Evolutionary conservation across 2,888 invertebrate genomes (phyloP).

Genomic region (Drosophila rellima): DNA sequence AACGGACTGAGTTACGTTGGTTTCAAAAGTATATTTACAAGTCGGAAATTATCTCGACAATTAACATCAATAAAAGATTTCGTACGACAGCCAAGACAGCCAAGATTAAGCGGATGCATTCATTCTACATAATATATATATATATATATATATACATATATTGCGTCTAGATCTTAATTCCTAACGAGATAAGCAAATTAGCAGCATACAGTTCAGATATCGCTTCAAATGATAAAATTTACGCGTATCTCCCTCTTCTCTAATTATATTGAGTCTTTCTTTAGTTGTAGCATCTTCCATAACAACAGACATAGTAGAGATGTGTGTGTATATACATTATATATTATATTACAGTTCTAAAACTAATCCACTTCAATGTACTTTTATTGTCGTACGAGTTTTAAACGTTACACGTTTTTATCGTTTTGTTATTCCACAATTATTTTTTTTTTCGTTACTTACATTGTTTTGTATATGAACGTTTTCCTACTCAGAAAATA

Average conservation of each 20-base stretch:
- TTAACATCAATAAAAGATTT: constrained; percentile 29
- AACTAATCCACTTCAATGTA: constrained; percentile 1
- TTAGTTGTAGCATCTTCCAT: not conserved
- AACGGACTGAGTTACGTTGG: constrained; percentile 20
- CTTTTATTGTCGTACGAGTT: not conserved
- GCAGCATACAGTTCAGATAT: constrained; percentile 1
- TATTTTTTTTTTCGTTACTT: not conserved
- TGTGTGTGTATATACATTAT: no score
- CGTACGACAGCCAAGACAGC: constrained; percentile 12
- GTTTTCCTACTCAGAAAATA: not conserved
- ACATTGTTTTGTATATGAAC: not conserved
- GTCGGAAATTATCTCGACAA: constrained; percentile 23
- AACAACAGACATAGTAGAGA: not conserved
- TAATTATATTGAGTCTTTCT: constrained; percentile 13
- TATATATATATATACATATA: not conserved
- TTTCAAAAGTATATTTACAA: constrained; percentile 16
- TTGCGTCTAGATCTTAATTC: constrained; percentile 16
- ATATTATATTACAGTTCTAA: not conserved
- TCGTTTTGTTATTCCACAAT: not conserved
- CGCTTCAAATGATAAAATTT: constrained; percentile 10
- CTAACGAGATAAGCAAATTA: constrained; percentile 15
- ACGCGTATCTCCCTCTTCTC: constrained; percentile 1
- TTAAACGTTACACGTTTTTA: not conserved
- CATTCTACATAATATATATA: constrained; percentile 8
- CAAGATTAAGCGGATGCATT: constrained; percentile 20